Percentiles rank a stretch among this genome's conserved stretches.
Evolutionary conservation across 2,113 vertebrate species (phyloP).

Genomic region (Lasiurus cinereus): DNA sequence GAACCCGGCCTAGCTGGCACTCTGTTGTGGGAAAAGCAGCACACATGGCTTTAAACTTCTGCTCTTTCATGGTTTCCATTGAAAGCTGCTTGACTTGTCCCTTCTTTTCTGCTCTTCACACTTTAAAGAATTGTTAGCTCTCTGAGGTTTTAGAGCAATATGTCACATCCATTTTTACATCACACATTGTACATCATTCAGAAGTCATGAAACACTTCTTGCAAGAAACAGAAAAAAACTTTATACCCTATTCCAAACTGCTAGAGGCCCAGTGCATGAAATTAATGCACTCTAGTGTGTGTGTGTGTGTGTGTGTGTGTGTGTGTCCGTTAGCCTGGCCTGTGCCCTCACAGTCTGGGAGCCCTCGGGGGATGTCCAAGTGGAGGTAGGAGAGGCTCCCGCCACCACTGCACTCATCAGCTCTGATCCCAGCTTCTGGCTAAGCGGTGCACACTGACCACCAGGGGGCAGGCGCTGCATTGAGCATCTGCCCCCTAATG

Average conservation of each 20-base stretch:
- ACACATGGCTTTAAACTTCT: not conserved
- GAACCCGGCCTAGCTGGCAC: not conserved
- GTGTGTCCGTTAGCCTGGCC: too few relatives aligned
- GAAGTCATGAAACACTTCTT: not conserved
- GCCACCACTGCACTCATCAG: too few relatives aligned
- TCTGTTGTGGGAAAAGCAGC: not conserved
- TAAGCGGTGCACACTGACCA: too few relatives aligned
- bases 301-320: too few relatives aligned
- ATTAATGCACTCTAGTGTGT: too few relatives aligned
- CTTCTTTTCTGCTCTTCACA: not conserved
- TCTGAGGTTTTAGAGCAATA: constrained; percentile 56
- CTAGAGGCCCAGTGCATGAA: too few relatives aligned
- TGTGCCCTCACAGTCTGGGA: too few relatives aligned
- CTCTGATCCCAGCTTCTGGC: too few relatives aligned
- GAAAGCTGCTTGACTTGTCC: not conserved
- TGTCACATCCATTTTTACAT: constrained; percentile 65
- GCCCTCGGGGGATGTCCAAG: too few relatives aligned
- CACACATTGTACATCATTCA: not conserved
- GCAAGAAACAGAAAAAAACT: constrained; percentile 57
- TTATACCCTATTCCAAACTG: not conserved
- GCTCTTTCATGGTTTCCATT: not conserved
- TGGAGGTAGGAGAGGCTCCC: too few relatives aligned
- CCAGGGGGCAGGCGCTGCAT: too few relatives aligned
- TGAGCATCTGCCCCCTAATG: too few relatives aligned
- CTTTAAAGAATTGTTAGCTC: not conserved